Evolutionary conservation across 2,797 vertebrate genomes (phyloP).

Genomic region (Neoniphon sammara): DNA sequence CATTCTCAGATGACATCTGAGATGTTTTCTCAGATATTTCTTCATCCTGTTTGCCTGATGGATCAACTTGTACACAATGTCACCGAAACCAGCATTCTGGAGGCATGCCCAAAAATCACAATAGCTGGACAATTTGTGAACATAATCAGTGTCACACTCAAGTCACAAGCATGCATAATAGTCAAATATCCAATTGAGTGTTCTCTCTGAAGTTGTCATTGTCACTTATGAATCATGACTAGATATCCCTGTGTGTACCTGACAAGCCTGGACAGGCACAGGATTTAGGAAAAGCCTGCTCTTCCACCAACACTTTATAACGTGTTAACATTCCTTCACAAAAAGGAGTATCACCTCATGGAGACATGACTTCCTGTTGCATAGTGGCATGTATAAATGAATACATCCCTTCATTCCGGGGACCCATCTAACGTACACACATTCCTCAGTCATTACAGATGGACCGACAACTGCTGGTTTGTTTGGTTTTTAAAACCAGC

Average conservation of each 20-base stretch:
- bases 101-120: constrained; percentile 45
- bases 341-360: constrained; percentile 62
- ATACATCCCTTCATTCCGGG: constrained; percentile 55
- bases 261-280: constrained; percentile 72
- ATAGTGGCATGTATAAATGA: constrained; percentile 35
- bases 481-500: constrained; percentile 78
- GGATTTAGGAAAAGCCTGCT: constrained; percentile 80
- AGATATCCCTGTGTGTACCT: constrained; percentile 47
- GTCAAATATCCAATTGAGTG: constrained; percentile 30
- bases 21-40: not conserved
- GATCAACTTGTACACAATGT: constrained; percentile 2
- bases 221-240: constrained; percentile 63
- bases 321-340: constrained; percentile 72
- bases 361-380: constrained; percentile 66
- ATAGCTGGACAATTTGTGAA: constrained; percentile 24
- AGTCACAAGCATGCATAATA: constrained; percentile 19
- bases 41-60: constrained; percentile 31
- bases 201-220: constrained; percentile 70
- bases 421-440: constrained; percentile 73
- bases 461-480: constrained; percentile 50
- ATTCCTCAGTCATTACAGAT: constrained; percentile 78
- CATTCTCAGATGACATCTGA: not conserved
- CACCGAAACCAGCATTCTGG: constrained; percentile 56
- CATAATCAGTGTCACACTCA: constrained; percentile 20
- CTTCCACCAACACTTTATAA: constrained; percentile 67